Evolutionary conservation across 2,888 invertebrate species (phyloP).

Genomic region (Eristalis pertinax): DNA sequence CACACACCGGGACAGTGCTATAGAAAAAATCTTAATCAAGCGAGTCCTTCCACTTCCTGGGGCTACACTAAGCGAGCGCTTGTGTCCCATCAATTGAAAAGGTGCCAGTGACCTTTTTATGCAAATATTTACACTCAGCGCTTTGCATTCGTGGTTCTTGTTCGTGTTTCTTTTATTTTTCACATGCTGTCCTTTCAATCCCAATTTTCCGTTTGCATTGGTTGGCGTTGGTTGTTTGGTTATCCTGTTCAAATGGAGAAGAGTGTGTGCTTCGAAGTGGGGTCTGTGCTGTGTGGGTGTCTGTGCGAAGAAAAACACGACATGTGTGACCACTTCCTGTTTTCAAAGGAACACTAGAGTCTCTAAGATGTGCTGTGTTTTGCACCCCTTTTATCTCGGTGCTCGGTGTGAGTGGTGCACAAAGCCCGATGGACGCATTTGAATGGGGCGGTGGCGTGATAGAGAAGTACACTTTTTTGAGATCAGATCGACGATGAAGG

Average conservation of each 20-base stretch:
- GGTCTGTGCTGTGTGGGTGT: not conserved
- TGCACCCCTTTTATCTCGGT: not conserved
- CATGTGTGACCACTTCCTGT: not conserved
- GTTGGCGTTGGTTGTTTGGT: conserved; percentile 10
- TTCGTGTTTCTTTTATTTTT: conserved; percentile 22
- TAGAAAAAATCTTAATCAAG: conserved; percentile 61
- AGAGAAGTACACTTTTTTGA: not conserved
- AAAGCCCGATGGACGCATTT: not conserved
- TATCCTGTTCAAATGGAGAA: not conserved
- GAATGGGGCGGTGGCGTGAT: not conserved
- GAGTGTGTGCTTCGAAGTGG: not conserved
- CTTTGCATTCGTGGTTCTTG: conserved; percentile 37
- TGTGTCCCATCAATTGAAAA: conserved; percentile 65
- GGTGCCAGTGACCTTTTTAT: conserved; percentile 80
- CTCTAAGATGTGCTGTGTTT: not conserved
- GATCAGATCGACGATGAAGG: not conserved
- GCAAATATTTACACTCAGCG: conserved; percentile 77
- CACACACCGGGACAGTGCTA: conserved; percentile 8
- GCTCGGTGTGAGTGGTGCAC: not conserved
- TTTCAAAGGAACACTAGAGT: not conserved
- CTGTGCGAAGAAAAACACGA: not conserved
- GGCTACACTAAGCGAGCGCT: conserved; percentile 52
- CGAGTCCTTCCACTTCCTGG: conserved; percentile 67
- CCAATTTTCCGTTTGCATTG: not conserved
- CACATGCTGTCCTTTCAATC: conserved; percentile 31